Base-by-base conservation (phyloP, 2,797 vertebrate species). In the Gobio occitaniae region DNA sequence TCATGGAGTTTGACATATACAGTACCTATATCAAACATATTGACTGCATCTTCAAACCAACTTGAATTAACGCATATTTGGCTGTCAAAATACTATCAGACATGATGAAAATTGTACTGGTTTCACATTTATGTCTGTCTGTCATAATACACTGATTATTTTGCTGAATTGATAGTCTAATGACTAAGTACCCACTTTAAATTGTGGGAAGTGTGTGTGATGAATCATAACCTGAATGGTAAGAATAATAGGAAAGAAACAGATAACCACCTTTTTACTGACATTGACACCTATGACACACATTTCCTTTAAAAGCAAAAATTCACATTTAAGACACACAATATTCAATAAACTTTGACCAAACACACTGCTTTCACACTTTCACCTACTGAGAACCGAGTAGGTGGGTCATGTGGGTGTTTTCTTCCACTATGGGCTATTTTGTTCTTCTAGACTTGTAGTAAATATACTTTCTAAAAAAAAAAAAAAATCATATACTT, bases 231-330 rank as follows among this genome's bases (percentile, higher is more conserved):
- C 9, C 19, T 82, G 15, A 79, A 80, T 65, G 32, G 25, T 41
- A 12, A 13, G 13, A 74, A 44, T 48, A 19, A 69, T 13, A 13
- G 17, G 78, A 66, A 54, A 77, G 50, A 75, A 32, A 68, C 6
- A 25, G 4, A 29, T 59, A 25, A 48, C 25, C 32, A 12, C 12
- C 19, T 65, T 70, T 76, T 81, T 61, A 61, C 52, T 48, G 11
- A 72, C 41, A 36, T 32, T 72, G 69, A 78, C 77, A 81, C 12
- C 3, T 17, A 41, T 66, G 66, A 84, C 59, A 77, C 71, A 75
- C 50, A 41, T 70, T 77, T 82, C 47, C 72, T 8, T 84, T 61
- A 2, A 36, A 56, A 56, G 70, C 29, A 29, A 32, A 50, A 17
- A 47, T n/a, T 8, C 36, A 38, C 2, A 32, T 13, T 50, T 36